These are phyloP conservation scores for Dicranocentrus wangi DNA, from an alignment of 2,888 invertebrate species.

Conservation along the genomic window DNA sequence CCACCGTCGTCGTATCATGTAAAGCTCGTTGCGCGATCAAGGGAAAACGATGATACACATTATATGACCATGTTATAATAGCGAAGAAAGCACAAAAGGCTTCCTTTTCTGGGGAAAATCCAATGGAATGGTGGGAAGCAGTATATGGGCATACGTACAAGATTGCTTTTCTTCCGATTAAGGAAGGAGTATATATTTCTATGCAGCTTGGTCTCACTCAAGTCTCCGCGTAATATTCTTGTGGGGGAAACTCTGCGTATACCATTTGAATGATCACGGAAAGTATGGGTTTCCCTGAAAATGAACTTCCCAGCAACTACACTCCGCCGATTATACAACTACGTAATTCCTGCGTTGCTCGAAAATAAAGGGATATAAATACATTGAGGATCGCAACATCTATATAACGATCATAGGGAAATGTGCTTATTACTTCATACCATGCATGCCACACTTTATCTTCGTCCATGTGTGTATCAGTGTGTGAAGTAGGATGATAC, in stretches of 20 bases:
- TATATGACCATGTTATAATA: not conserved
- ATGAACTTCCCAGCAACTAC: conserved; percentile 32
- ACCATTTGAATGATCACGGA: conserved; percentile 3
- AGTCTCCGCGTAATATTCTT: too few relatives aligned
- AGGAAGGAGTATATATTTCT: conserved; percentile 28
- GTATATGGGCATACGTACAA: conserved; percentile 13
- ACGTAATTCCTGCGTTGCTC: not conserved
- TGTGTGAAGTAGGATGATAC: conserved; percentile 24
- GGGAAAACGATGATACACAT: conserved; percentile 14
- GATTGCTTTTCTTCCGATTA: conserved; percentile 55
- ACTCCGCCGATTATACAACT: not conserved
- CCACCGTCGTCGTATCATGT: not conserved
- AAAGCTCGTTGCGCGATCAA: not conserved
- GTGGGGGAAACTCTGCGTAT: not conserved
- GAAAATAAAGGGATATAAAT: not conserved
- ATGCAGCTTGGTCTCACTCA: not conserved
- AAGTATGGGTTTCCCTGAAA: conserved; percentile 13
- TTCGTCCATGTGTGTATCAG: conserved; percentile 6
- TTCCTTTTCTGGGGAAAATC: conserved; percentile 29
- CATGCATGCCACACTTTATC: not conserved
- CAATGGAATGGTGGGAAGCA: conserved; percentile 5
- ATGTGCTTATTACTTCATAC: conserved; percentile 13
- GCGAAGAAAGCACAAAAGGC: conserved; percentile 44
- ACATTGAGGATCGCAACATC: not conserved
- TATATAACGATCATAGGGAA: conserved; percentile 1